Evolutionary conservation across 2,797 vertebrate genomes (phyloP).

Genomic region (Caiman crocodilus): DNA sequence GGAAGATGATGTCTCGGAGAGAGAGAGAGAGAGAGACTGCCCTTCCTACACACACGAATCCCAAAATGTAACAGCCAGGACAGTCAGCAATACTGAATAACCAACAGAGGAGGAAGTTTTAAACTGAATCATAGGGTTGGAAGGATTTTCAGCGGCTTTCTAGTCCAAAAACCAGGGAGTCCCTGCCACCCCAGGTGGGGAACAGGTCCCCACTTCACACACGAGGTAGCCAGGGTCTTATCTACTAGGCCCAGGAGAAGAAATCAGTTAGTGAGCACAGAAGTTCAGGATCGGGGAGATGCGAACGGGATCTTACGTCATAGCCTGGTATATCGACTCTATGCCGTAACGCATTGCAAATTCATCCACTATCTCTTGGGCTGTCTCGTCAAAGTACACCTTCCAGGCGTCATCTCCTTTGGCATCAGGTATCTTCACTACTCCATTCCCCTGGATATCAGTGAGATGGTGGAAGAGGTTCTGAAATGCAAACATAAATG

Average conservation of each 20-base stretch:
- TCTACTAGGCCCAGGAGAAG: neutral
- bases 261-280: neutral
- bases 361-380: conserved; percentile 97
- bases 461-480: conserved; percentile 97
- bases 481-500: conserved; percentile 78
- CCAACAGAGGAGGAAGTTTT: neutral
- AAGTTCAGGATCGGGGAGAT: neutral
- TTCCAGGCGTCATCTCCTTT: conserved; percentile 97
- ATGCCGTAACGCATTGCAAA: conserved; percentile 99
- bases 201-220: neutral
- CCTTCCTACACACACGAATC: neutral
- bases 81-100: neutral
- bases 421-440: conserved; percentile 93
- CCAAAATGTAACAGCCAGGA: neutral
- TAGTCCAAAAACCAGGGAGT: too few species aligned
- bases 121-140: too few species aligned
- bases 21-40: neutral
- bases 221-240: too few species aligned
- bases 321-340: conserved; percentile 98
- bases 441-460: conserved; percentile 91
- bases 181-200: too few species aligned
- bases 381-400: conserved; percentile 96
- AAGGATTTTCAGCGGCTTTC: too few species aligned
- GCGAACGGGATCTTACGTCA: conserved; percentile 89
- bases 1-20: neutral